A percentile compares a stretch with the other conserved stretches of the same genome.
Conservation (phyloP, 2,113 vertebrate genomes). For the Accipiter cooperii region DNA sequence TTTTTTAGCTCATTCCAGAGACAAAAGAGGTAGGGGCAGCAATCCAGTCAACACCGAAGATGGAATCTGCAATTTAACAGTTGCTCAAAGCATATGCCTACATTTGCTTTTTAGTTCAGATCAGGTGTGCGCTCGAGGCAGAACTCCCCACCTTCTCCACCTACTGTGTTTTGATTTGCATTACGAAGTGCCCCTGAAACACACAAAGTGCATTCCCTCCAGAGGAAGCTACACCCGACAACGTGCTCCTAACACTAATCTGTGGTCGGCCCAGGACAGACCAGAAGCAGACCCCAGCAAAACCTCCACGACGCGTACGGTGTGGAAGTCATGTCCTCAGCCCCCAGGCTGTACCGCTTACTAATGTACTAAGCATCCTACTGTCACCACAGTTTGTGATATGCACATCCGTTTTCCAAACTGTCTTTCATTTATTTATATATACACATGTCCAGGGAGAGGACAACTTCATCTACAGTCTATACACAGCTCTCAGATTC, state of each 20-base stretch:
- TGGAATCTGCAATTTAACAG: background rate
- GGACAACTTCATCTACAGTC: background rate
- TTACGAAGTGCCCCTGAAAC: background rate
- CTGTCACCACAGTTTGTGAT: background rate
- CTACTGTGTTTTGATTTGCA: background rate
- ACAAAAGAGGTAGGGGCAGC: background rate
- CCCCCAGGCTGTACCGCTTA: background rate
- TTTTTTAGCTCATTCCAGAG: background rate
- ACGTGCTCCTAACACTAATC: fast-evolving
- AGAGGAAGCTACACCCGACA: no score
- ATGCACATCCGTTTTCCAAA: background rate
- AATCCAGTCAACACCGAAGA: background rate
- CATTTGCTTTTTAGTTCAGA: background rate
- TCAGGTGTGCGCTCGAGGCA: background rate
- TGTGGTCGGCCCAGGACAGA: background rate
- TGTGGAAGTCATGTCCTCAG: background rate
- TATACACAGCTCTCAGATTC: background rate
- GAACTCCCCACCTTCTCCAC: background rate
- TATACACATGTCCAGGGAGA: background rate
- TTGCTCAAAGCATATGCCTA: background rate
- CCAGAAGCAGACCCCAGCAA: background rate
- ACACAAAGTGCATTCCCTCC: background rate
- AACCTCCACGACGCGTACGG: fast-evolving
- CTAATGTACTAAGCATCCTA: fast-evolving
- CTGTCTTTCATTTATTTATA: background rate